These are phyloP conservation scores for Eonycteris spelaea DNA, from an alignment of 2,113 vertebrate genomes.

Conservation along the genomic window DNA sequence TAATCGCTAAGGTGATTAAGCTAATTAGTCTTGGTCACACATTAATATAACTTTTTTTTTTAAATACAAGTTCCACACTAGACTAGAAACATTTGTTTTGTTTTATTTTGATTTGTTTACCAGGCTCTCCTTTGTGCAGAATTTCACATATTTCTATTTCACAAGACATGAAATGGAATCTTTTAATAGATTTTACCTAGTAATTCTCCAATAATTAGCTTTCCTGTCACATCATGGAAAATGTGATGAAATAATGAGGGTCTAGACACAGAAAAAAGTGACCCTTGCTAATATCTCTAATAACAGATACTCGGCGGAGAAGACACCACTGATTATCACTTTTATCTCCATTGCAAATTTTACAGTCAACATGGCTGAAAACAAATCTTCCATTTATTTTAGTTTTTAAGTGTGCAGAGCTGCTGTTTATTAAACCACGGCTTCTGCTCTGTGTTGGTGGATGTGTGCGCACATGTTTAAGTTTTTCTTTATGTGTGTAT, in stretches of 20 bases:
- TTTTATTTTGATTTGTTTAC: not conserved
- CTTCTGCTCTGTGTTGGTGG: not conserved
- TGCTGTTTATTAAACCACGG: not conserved
- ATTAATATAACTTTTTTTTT: not conserved
- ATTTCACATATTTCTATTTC: not conserved
- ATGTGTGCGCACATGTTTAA: not conserved
- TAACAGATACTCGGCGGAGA: not conserved
- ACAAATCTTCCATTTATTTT: not conserved
- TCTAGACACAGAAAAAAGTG: not conserved
- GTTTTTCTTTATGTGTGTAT: not conserved
- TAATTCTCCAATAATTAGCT: not conserved
- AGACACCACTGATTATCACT: not conserved
- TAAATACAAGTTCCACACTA: not conserved
- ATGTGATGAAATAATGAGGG: not conserved
- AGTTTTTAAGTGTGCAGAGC: not conserved
- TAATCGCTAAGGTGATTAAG: not conserved
- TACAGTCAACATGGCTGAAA: not conserved
- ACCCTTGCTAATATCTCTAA: not conserved
- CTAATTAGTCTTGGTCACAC: not conserved
- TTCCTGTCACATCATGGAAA: slow-evolving; percentile 5
- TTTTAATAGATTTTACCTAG: not conserved
- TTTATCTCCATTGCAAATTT: not conserved
- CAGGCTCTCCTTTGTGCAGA: not conserved
- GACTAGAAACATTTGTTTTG: not conserved
- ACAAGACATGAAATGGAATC: not conserved